Base-by-base conservation (phyloP, 2,113 vertebrate genomes). In the Tachysurus vachellii region DNA sequence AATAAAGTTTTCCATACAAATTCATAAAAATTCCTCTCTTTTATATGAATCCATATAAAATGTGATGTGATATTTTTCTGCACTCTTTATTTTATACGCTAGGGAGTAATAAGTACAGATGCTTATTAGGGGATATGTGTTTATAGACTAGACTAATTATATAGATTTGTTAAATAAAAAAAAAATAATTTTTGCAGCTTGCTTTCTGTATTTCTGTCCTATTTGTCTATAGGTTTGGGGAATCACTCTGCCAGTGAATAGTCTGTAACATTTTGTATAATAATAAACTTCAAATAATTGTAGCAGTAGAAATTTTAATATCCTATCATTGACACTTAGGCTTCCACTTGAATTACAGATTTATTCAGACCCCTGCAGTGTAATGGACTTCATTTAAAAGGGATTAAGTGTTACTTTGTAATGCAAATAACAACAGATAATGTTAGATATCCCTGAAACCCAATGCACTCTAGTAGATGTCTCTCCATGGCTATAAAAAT, bases 1-100 rank as follows among this genome's bases (percentile, higher is more conserved):
- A 97, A 98, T 98, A 98, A 98, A 97, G 94, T 97, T 98, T 98
- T 97, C 96, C 96, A 96, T 96, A 95, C 95, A 97, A 96, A 97
- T 94, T 93, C 88, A 93, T 53, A 87, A 87, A 36, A 82, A 79
- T 44, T 17, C 17, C 31, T 82, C 61, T 61, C 26, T 28, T 75
- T 64, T n/a, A 5, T 42, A 7, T 47, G 54, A 54, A 42, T 31
- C 61, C 10, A 16, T 10, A 8, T 31, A 21, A 42, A 36, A 83
- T 19, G n/a, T n/a, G 16, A 19, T 50, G 26, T 66, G 81, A 50
- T 50, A 44, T 47, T 82, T 82, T 82, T 17, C 13, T 47, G 23
- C 61, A 21, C 8, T 28, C 28, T 53, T 47, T 50, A 50, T 53
- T 54, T n/a, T 31, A 17, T 59, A 36, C 8, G 14, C 11, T 44